phyloP scores from a whole-genome alignment of 2,797 vertebrate species.

The Sebastes taczanowskii region DNA sequence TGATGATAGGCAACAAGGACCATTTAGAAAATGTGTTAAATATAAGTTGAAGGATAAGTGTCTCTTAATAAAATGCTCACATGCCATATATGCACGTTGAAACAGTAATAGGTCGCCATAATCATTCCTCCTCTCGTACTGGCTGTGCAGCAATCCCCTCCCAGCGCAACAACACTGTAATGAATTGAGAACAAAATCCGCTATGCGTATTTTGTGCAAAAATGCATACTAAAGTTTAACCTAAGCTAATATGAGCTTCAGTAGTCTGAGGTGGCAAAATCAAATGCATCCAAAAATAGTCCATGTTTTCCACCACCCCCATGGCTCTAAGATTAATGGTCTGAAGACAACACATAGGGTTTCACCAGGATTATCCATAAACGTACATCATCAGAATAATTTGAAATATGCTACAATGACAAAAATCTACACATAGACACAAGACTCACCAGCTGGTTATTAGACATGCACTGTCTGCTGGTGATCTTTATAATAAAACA shows the following conservation, averaged over 20 bases:
- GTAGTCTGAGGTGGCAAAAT: fast-evolving
- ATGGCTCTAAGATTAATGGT: not conserved
- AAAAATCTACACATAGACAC: not conserved
- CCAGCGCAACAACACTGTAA: no score
- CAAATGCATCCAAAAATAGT: no score
- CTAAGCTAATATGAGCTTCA: no score
- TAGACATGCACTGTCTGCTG: not conserved
- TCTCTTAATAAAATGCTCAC: not conserved
- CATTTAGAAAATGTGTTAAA: not conserved
- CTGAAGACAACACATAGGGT: not conserved
- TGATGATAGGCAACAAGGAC: not conserved
- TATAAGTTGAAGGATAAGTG: not conserved
- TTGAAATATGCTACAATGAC: not conserved
- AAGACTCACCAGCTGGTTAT: not conserved
- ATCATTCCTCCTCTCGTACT: no score
- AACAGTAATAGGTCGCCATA: no score
- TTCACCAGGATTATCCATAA: not conserved
- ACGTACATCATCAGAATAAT: not conserved
- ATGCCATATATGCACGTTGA: no score
- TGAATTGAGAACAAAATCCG: no score
- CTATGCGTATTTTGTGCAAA: no score
- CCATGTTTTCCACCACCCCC: no score
- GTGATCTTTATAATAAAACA: not conserved
- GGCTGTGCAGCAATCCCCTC: no score
- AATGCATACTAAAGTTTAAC: no score